These are phyloP conservation scores for Sinocyclocheilus maitianheensis DNA, from an alignment of 2,113 vertebrate genomes.

Conservation along the genomic window DNA sequence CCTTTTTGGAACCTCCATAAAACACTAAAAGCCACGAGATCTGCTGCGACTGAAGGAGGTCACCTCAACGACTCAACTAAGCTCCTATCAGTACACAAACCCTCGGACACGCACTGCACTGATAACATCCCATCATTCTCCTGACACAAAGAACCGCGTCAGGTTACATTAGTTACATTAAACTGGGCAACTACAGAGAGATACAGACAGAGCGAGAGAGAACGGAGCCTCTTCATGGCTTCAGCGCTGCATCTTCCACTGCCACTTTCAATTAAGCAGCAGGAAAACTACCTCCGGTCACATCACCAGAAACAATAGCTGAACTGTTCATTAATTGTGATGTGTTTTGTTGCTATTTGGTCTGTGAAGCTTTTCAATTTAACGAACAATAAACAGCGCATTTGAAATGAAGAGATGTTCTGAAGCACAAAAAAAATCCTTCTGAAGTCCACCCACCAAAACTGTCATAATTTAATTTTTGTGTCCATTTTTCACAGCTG, in stretches of 20 bases:
- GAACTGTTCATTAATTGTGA: background rate
- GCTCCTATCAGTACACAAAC: conserved; percentile 17
- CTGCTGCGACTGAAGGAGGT: conserved; percentile 7
- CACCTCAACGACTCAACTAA: background rate
- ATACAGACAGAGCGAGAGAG: conserved; percentile 16
- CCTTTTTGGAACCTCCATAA: background rate
- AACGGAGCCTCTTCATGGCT: background rate
- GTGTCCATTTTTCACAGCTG: background rate
- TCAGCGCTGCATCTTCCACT: conserved; percentile 9
- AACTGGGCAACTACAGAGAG: conserved; percentile 51
- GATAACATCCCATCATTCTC: conserved; percentile 40
- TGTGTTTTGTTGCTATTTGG: background rate
- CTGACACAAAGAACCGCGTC: conserved; percentile 44
- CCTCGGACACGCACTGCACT: background rate
- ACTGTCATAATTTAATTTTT: background rate
- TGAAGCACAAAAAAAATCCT: background rate
- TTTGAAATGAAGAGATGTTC: conserved; percentile 10
- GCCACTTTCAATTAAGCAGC: conserved; percentile 33
- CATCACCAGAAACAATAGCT: conserved; percentile 15
- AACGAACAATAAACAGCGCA: background rate
- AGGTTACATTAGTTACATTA: conserved; percentile 52
- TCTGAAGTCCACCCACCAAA: background rate
- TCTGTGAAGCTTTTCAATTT: conserved; percentile 4
- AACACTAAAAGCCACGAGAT: conserved; percentile 2
- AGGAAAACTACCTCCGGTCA: conserved; percentile 14